A percentile compares a stretch with the other conserved stretches of the same genome.
These are phyloP conservation scores for Dione vanillae DNA, from an alignment of 2,888 invertebrate genomes.

Conservation along the genomic window DNA sequence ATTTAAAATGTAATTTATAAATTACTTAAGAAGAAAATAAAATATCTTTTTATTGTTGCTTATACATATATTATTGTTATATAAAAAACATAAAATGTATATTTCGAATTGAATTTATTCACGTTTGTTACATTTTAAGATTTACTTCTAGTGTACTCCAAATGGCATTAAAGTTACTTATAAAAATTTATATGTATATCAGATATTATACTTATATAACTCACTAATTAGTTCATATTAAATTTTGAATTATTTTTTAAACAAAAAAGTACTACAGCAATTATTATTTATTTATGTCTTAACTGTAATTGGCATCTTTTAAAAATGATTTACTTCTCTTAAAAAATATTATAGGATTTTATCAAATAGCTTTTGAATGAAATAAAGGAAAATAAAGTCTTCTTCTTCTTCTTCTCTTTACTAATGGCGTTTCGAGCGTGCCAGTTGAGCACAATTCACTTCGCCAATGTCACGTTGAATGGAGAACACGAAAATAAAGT, in stretches of 20 bases:
- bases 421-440: too few relatives aligned
- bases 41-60: not conserved
- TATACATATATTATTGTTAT: not conserved
- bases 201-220: conserved; percentile 49
- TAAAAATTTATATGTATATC: conserved; percentile 49
- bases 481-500: too few relatives aligned
- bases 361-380: too few relatives aligned
- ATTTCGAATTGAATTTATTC: conserved; percentile 56
- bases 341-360: too few relatives aligned
- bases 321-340: too few relatives aligned
- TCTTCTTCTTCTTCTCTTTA: too few relatives aligned
- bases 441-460: too few relatives aligned
- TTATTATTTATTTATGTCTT: not conserved
- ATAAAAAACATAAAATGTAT: conserved; percentile 58
- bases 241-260: conserved; percentile 7
- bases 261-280: conserved; percentile 8
- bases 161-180: conserved; percentile 52
- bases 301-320: not conserved
- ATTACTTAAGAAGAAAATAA: too few relatives aligned
- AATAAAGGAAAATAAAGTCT: too few relatives aligned
- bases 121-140: conserved; percentile 27
- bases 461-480: too few relatives aligned
- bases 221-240: conserved; percentile 20
- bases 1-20: too few relatives aligned
- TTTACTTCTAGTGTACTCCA: conserved; percentile 45